Evolutionary conservation across 2,113 vertebrate species (phyloP).

Genomic region (Lophochroa leadbeateri): DNA sequence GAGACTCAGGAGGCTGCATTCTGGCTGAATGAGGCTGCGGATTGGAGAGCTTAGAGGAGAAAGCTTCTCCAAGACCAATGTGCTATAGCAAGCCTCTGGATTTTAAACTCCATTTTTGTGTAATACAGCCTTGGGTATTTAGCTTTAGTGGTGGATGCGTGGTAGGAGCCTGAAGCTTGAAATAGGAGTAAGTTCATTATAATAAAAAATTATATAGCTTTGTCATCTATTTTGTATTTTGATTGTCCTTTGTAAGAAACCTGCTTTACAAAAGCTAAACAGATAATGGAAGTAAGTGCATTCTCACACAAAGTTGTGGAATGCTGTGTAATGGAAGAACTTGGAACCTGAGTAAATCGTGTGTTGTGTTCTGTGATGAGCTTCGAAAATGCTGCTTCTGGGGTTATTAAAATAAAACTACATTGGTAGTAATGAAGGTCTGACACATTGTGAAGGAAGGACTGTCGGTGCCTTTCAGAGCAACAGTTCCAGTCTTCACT

Average conservation of each 20-base stretch:
- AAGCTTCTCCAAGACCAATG: neutral
- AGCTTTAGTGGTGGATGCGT: neutral
- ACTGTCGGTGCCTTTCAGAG: neutral
- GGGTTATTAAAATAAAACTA: neutral
- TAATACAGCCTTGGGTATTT: neutral
- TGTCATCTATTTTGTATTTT: neutral
- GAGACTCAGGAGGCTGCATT: neutral
- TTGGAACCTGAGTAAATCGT: neutral
- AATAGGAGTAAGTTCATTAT: neutral
- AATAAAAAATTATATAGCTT: neutral
- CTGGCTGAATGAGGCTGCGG: neutral
- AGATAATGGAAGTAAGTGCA: neutral
- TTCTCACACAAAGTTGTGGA: neutral
- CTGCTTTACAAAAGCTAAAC: neutral
- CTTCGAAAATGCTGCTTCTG: neutral
- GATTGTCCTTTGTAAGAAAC: neutral
- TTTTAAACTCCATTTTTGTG: neutral
- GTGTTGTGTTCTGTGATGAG: neutral
- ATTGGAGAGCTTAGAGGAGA: neutral
- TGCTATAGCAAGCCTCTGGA: neutral
- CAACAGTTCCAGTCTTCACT: neutral
- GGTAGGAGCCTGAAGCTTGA: neutral
- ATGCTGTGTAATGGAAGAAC: neutral
- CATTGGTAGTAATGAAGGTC: neutral
- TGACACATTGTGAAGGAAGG: neutral